Base-by-base conservation (phyloP, 2,113 vertebrate species). In the Tympanuchus pallidicinctus region DNA sequence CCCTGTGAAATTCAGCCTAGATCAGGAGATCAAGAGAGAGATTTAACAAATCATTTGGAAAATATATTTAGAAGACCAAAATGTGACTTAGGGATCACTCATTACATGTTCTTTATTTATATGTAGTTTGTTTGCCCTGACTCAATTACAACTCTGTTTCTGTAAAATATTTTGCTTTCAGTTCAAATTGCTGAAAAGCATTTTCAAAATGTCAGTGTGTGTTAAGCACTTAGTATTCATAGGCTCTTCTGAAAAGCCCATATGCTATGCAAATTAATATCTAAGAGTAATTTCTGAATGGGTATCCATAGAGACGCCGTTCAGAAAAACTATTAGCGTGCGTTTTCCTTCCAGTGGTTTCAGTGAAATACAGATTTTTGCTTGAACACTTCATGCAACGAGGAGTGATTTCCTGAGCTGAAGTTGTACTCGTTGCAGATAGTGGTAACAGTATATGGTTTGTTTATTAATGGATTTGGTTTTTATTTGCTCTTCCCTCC, bases 261-360 rank as follows among this genome's bases (percentile, higher is more conserved):
- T 95, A 91, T 95, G 88, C 70, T 96, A 88, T 90, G 91, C 86
- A 96, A 96, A 94, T 96, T 88, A 94, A 91, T 94, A 91, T 74
- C 90, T 96, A 94, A 94, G 70, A 86, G 91, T 94, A 86, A 72
- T 92, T 94, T 94, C 79, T 91, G 88, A 94, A 85, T 86, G 80
- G 65, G n/a, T 48, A 81, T 77, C 86, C 70, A 61, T 32, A 90
- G 82, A 94, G 52, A 30, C 72, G 77, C 27, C 34, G 69, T 74
- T 94, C 69, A 94, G 85, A 83, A 91, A 91, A 87, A 92, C 48
- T 81, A 43, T 91, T 93, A 89, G 48, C 66, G 11, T 87, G 56
- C 80, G 59, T 95, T 92, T 96, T 92, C 87, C 82, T 92, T 88
- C 64, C 69, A 81, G 43, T 52, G 65, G 45, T 92, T 91, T 88